Base-by-base conservation (phyloP, 2,113 vertebrate genomes). In the Ciconia stormi region DNA sequence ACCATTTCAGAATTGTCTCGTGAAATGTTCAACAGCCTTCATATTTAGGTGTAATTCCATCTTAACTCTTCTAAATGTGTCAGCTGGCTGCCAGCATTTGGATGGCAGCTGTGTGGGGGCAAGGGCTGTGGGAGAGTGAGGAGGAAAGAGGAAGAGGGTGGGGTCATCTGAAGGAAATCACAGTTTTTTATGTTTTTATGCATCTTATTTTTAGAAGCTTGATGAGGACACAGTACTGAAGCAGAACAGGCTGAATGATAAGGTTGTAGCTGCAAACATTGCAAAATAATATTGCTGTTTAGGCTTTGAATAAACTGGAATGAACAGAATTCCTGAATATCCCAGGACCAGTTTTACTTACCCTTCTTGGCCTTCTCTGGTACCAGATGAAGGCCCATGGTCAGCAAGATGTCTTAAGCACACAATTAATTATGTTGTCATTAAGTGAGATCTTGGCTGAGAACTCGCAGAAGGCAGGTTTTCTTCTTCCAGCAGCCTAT, bases 121-220 rank as follows among this genome's bases (percentile, higher is more conserved):
- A 30, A 82, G 42, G 63, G 34, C 42, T 93, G 47, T 78, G 70
- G 53, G 84, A 85, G 49, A 55, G 13, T 10, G 55, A 63, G 44
- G 42, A 71, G 40, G 16, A 83, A 56, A 73, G 58, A 74, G 44
- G 53, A 66, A 77, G 71, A 63, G 40, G 26, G 40, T 56, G 53
- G n/a, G 29, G 42, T 76, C 52, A 67, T n/a, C 29, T 82, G 58
- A 47, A 77, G 36, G 59, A 86, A 91, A 80, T 50, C 5, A 55
- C 52, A 7, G 16, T 1, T 22, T 30, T 94, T 91, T 78, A 91
- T 89, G 70, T 10, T 40, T 78, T 93, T 77, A 89, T 87, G 42
- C 58, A 42, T 86, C 77, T 63, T 93, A 87, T 91, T 89, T 95
- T 91, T 95, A 87, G 83, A 94, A 93, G 52, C 63, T 93, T 89